These are phyloP conservation scores for Deilephila porcellus DNA, from an alignment of 2,888 invertebrate genomes.

Conservation along the genomic window DNA sequence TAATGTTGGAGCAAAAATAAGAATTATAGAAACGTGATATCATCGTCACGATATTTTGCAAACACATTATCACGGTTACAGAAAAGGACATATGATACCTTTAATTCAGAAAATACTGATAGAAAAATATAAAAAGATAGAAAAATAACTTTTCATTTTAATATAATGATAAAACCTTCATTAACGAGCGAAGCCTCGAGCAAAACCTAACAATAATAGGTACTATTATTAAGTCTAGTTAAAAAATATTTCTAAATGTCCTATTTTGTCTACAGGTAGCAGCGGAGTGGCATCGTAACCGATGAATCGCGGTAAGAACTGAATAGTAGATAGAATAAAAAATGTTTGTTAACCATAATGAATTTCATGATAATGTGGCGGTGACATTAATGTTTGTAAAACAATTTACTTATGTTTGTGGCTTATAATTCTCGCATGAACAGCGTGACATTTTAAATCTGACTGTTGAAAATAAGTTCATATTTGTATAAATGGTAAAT, in stretches of 20 bases:
- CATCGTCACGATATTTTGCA: too few species aligned
- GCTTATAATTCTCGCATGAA: slow-evolving; percentile 8
- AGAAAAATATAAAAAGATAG: too few species aligned
- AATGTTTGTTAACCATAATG: slow-evolving; percentile 27
- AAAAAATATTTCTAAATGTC: neutral
- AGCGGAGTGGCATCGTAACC: slow-evolving; percentile 58
- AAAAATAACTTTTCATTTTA: too few species aligned
- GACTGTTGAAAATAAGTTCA: too few species aligned
- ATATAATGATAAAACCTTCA: neutral
- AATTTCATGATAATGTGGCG: slow-evolving; percentile 24
- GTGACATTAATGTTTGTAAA: slow-evolving; percentile 25
- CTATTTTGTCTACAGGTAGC: slow-evolving; percentile 65
- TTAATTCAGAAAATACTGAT: too few species aligned
- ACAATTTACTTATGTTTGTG: slow-evolving; percentile 11
- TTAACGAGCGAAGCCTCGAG: neutral
- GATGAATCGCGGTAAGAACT: slow-evolving; percentile 58
- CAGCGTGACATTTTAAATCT: slow-evolving; percentile 8
- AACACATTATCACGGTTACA: too few species aligned
- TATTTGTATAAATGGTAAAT: too few species aligned
- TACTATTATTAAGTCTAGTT: neutral
- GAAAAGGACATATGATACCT: too few species aligned
- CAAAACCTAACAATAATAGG: neutral
- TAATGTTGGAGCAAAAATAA: too few species aligned
- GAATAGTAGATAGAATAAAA: slow-evolving; percentile 61
- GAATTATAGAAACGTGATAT: too few species aligned